Base-by-base conservation (phyloP, 2,888 invertebrate genomes). In the Icerya purchasi region DNA sequence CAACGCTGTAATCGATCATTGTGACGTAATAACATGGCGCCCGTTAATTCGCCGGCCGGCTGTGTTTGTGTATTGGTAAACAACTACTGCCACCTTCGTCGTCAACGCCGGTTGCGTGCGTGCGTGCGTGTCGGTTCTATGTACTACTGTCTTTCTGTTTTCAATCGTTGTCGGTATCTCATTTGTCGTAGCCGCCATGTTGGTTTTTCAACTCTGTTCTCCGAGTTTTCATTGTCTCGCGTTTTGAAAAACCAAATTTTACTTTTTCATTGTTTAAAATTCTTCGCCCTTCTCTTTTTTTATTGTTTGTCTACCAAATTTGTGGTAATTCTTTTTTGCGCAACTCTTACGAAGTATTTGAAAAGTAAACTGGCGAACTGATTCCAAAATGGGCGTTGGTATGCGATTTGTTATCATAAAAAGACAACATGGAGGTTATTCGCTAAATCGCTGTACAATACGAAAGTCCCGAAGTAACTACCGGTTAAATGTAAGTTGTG, bases 261-360 rank as follows among this genome's bases (percentile, higher is more conserved):
- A 22, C 18, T 21, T 8, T 22, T 10, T 49, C 36, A 49, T 56
- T 56, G 36, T 56, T 56, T 56, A 22, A 22, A 20, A 36, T 2
- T 21, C 36, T 36, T 49, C 56, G 56, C 56, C 56, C 36, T 56
- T 22, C 50, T 56, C 50, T 56, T 54, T 56, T 56, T 49, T 21
- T 50, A 19, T 49, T 56, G n/a, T 56, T 49, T 36, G n/a, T n/a
- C n/a, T n/a, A n/a, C n/a, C n/a, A n/a, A n/a, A n/a, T n/a, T n/a
- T n/a, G n/a, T n/a, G n/a, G n/a, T n/a, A n/a, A n/a, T n/a, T n/a
- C n/a, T n/a, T n/a, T n/a, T n/a, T n/a, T n/a, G n/a, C n/a, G n/a
- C n/a, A n/a, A n/a, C n/a, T n/a, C n/a, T n/a, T n/a, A n/a, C n/a
- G n/a, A n/a, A n/a, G n/a, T n/a, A n/a, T n/a, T n/a, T n/a, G n/a